Conservation (phyloP, 2,888 invertebrate genomes). For the Standfussiana lucernea region DNA sequence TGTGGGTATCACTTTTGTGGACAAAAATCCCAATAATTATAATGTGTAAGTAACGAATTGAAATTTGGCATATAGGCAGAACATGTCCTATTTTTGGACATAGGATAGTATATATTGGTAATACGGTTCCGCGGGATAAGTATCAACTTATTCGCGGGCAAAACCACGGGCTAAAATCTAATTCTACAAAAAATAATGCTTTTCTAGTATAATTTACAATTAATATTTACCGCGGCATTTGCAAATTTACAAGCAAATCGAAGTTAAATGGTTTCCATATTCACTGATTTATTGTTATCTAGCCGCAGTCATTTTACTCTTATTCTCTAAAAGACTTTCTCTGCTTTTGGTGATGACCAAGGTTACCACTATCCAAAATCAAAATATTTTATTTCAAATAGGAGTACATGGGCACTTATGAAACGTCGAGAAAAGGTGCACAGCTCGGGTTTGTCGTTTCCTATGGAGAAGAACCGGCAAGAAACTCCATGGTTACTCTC, state of each 20-base stretch:
- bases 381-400: too few species aligned
- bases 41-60: neutral
- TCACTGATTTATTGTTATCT: neutral
- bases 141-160: neutral
- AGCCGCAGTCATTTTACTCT: neutral
- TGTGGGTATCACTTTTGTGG: neutral
- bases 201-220: neutral
- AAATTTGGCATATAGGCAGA: too few species aligned
- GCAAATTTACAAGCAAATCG: neutral
- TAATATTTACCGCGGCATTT: neutral
- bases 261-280: neutral
- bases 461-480: too few species aligned
- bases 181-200: neutral
- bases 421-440: too few species aligned
- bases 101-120: neutral
- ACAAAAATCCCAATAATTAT: neutral
- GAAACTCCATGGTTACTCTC: too few species aligned
- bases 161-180: neutral
- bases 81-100: too few species aligned
- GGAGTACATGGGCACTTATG: too few species aligned
- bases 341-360: neutral
- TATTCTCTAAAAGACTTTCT: neutral
- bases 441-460: too few species aligned
- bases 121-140: neutral
- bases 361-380: too few species aligned